A percentile compares a stretch with the other conserved stretches of the same genome.
Evolutionary conservation across 2,888 invertebrate species (phyloP).

Genomic region (Uloborus plumipes): DNA sequence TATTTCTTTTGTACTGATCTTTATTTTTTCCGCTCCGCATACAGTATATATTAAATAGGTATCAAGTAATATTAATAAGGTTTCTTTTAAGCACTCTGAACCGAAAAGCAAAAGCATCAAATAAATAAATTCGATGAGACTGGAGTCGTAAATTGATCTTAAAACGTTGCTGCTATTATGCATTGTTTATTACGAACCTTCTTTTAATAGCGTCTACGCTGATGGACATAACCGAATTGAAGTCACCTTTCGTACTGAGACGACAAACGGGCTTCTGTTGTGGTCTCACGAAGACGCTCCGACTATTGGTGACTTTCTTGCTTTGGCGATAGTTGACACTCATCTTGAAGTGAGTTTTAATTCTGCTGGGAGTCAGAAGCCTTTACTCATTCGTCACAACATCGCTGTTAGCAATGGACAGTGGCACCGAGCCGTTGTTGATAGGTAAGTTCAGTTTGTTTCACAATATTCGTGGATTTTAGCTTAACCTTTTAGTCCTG

Average conservation of each 20-base stretch:
- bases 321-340: conserved; percentile 81
- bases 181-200: not conserved
- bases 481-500: too few species aligned
- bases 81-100: too few species aligned
- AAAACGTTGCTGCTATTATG: not conserved
- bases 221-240: conserved; percentile 79
- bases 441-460: too few species aligned
- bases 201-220: not conserved
- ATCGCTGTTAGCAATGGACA: conserved; percentile 80
- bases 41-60: too few species aligned
- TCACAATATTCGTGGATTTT: too few species aligned
- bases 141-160: not conserved
- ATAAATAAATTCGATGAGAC: not conserved
- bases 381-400: conserved; percentile 73
- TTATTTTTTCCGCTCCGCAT: too few species aligned
- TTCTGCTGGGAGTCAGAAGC: conserved; percentile 75
- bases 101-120: too few species aligned
- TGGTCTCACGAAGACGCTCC: conserved; percentile 81
- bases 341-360: conserved; percentile 81
- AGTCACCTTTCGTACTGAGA: conserved; percentile 79
- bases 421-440: conserved; percentile 82
- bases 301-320: conserved; percentile 80
- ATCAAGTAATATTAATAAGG: too few species aligned
- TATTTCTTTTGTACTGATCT: too few species aligned
- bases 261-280: conserved; percentile 79